phyloP scores from a whole-genome alignment of 1,140 invertebrate species.

The Ruditapes philippinarum region DNA sequence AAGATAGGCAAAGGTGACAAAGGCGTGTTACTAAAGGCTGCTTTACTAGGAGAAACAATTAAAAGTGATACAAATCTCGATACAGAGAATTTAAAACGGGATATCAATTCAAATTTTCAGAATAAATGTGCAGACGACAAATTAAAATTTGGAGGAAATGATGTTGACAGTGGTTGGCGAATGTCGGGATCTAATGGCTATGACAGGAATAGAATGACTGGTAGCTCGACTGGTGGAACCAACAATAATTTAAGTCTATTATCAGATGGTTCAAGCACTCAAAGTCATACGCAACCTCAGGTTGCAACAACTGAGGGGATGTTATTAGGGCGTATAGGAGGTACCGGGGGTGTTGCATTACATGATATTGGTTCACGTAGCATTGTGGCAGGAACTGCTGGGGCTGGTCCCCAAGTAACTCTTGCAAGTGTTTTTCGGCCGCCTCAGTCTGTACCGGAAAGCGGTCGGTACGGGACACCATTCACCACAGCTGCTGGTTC shows the following conservation, averaged over 20 bases:
- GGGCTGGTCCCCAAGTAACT: constrained; percentile 68
- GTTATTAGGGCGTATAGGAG: constrained; percentile 43
- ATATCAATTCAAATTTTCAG: constrained; percentile 65
- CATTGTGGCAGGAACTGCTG: constrained; percentile 68
- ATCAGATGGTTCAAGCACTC: constrained; percentile 66
- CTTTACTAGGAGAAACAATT: constrained; percentile 1
- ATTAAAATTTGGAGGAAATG: constrained; percentile 64
- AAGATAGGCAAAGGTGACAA: constrained; percentile 18
- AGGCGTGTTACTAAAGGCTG: constrained; percentile 48
- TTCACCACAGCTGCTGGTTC: constrained; percentile 64
- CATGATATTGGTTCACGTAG: constrained; percentile 51
- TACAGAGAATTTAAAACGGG: constrained; percentile 16
- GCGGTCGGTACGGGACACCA: constrained; percentile 57
- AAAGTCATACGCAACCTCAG: constrained; percentile 61
- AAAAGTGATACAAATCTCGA: not conserved
- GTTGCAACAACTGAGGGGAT: constrained; percentile 63
- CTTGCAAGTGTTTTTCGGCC: constrained; percentile 74
- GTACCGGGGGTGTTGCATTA: constrained; percentile 45
- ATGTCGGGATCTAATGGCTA: constrained; percentile 68
- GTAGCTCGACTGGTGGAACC: constrained; percentile 57
- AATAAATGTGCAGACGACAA: constrained; percentile 54
- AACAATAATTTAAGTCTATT: constrained; percentile 66
- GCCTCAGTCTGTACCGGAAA: constrained; percentile 72
- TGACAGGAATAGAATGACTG: constrained; percentile 75
- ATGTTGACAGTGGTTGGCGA: constrained; percentile 58